Conservation (phyloP, 1,140 invertebrate species). For the Muscidifurax raptorellus region DNA sequence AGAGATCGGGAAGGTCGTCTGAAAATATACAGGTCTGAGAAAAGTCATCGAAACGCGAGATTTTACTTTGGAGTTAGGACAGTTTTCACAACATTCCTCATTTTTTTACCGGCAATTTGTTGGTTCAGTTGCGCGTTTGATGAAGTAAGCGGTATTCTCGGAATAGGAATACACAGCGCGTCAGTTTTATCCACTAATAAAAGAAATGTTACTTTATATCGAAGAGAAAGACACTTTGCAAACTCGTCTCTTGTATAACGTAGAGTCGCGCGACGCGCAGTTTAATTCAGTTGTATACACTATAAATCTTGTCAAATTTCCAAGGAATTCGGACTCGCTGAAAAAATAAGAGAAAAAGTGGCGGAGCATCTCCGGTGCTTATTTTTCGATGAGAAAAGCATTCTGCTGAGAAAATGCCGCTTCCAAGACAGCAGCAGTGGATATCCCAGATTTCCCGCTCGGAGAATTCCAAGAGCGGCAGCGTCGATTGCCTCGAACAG, state of each 20-base stretch:
- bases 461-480: neutral
- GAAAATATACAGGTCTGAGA: no score
- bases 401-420: conserved; percentile 7
- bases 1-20: no score
- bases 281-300: neutral
- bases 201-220: neutral
- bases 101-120: no score
- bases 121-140: no score
- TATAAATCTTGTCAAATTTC: neutral
- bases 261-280: no score
- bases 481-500: conserved; percentile 1
- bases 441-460: conserved; percentile 31
- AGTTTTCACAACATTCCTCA: no score
- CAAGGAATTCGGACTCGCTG: neutral
- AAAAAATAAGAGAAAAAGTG: neutral
- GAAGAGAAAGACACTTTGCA: no score
- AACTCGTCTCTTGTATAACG: no score
- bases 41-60: no score
- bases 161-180: neutral
- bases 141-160: neutral
- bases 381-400: conserved; percentile 1
- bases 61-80: no score
- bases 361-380: neutral
- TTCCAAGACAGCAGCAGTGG: neutral
- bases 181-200: neutral